Percentiles rank a stretch among this genome's conserved stretches.
phyloP scores from a whole-genome alignment of 2,797 vertebrate genomes.

The Telmatherina bonti region DNA sequence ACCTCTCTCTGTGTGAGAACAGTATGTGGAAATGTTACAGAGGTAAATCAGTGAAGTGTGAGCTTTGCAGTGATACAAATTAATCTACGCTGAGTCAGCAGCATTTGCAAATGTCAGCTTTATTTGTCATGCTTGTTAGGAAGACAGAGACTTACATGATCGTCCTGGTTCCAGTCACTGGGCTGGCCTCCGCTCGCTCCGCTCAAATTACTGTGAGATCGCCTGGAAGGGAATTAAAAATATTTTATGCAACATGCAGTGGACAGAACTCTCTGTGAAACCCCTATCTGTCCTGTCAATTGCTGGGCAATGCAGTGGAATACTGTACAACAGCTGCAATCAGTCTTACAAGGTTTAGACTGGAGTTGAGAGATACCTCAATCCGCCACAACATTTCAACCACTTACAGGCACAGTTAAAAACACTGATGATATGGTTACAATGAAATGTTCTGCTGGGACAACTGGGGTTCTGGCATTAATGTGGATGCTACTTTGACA shows the following conservation, averaged over 20 bases:
- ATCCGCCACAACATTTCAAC: conserved; percentile 3
- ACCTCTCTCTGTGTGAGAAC: conserved; percentile 14
- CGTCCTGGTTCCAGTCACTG: conserved; percentile 90
- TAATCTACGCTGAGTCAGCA: conserved; percentile 28
- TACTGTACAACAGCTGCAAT: conserved; percentile 18
- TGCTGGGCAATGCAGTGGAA: conserved; percentile 22
- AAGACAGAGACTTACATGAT: conserved; percentile 86
- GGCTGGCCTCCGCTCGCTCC: conserved; percentile 86
- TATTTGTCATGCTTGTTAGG: conserved; percentile 34
- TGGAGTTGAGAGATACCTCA: conserved; percentile 15
- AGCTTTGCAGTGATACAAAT: conserved; percentile 32
- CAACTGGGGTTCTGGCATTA: not conserved
- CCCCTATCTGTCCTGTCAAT: not conserved
- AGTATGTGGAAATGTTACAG: conserved; percentile 34
- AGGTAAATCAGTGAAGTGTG: conserved; percentile 48
- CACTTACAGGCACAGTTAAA: not conserved
- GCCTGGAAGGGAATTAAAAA: conserved; percentile 77
- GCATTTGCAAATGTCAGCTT: conserved; percentile 45
- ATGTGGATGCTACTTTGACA: not conserved
- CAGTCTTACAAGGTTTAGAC: conserved; percentile 6
- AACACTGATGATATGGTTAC: not conserved
- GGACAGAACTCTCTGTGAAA: conserved; percentile 8
- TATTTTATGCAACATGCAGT: conserved; percentile 12
- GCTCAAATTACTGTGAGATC: conserved; percentile 86
- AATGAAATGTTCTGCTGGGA: not conserved